Evolutionary conservation across 2,113 vertebrate genomes (phyloP).

Genomic region (Ceratotherium simum): DNA sequence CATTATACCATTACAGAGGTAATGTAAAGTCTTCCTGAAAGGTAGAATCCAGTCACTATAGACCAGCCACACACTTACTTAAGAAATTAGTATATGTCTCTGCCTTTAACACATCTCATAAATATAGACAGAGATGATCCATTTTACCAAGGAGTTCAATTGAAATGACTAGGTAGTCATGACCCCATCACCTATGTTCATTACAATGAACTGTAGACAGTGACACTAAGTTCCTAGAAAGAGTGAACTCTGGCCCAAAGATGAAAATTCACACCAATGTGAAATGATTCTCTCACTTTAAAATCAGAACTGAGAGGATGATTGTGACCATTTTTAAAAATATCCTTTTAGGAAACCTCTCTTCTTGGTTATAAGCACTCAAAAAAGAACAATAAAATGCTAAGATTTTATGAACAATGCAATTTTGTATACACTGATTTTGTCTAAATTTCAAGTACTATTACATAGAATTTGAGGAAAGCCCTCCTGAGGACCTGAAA

Average conservation of each 20-base stretch:
- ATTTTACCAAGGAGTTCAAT: neutral
- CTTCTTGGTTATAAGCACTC: neutral
- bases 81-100: neutral
- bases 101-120: neutral
- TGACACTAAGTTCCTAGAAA: constrained; percentile 3
- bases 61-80: neutral
- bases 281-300: constrained; percentile 3
- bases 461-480: neutral
- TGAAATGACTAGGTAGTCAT: neutral
- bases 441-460: constrained; percentile 42
- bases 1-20: neutral
- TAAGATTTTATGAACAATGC: neutral
- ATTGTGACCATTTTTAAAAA: neutral
- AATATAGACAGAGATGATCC: neutral
- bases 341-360: neutral
- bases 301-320: neutral
- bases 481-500: neutral
- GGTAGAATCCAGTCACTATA: neutral
- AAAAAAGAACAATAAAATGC: neutral
- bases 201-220: neutral
- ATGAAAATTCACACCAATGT: neutral
- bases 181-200: neutral
- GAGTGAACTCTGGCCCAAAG: neutral
- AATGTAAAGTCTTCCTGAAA: constrained; percentile 13
- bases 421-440: constrained; percentile 25